Evolutionary conservation across 1,140 invertebrate genomes (phyloP).

Genomic region (Nasonia longicornis): DNA sequence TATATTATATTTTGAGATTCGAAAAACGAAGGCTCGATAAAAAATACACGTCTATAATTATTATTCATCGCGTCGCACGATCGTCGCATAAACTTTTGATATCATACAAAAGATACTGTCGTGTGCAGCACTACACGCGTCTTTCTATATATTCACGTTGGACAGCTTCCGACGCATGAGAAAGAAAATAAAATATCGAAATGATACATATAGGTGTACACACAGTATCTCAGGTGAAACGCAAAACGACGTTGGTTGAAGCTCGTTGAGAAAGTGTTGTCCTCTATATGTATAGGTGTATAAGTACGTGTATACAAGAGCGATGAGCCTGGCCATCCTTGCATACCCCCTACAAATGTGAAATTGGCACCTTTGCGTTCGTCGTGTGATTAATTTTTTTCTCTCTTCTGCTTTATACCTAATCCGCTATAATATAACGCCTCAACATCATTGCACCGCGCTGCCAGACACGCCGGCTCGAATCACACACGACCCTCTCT

Average conservation of each 20-base stretch:
- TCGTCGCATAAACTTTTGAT: not conserved
- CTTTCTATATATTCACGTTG: no score
- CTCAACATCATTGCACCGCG: no score
- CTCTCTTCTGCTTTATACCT: not conserved
- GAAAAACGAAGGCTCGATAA: not conserved
- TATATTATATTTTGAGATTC: not conserved
- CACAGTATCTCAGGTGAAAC: not conserved
- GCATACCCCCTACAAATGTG: not conserved
- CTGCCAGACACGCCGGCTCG: no score
- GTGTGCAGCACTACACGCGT: no score
- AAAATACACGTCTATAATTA: conserved; percentile 7
- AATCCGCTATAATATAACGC: not conserved
- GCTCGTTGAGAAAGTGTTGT: conserved; percentile 38
- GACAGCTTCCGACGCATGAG: no score
- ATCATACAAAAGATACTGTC: no score
- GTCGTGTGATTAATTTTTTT: conserved; percentile 38
- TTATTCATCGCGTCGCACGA: not conserved
- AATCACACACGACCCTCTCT: no score
- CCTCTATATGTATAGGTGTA: not conserved
- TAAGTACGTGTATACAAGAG: not conserved
- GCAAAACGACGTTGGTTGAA: conserved; percentile 39
- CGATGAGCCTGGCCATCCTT: not conserved
- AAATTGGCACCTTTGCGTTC: conserved; percentile 47
- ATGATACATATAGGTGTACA: no score
- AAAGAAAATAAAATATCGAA: no score